A percentile compares a stretch with the other conserved stretches of the same genome.
phyloP scores from a whole-genome alignment of 2,888 invertebrate genomes.

The Autographa pulchrina region DNA sequence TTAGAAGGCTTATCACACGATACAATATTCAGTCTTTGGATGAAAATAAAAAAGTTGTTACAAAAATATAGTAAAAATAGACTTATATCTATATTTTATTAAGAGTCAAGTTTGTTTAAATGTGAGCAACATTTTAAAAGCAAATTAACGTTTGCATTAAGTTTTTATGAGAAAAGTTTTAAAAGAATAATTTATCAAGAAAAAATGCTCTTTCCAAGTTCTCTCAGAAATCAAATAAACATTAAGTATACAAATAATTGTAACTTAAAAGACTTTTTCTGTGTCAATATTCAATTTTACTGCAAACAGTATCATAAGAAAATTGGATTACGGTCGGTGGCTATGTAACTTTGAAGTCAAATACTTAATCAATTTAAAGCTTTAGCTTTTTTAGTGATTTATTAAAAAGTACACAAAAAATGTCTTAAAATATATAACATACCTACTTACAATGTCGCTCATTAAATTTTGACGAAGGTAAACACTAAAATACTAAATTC shows the following conservation, averaged over 20 bases:
- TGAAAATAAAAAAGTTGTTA: no score
- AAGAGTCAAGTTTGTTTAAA: not conserved
- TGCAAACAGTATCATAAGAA: not conserved
- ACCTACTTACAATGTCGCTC: not conserved
- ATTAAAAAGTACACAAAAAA: no score
- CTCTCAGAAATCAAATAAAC: not conserved
- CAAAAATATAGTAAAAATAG: not conserved
- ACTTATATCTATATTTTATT: not conserved
- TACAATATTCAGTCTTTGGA: no score
- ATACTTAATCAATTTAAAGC: not conserved
- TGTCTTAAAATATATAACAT: no score
- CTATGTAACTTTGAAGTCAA: not conserved
- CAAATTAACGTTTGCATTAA: not conserved
- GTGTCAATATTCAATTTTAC: slow-evolving; percentile 8
- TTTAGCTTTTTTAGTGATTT: no score
- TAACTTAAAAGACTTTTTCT: slow-evolving; percentile 27
- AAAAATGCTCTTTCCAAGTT: not conserved
- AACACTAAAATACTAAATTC: not conserved
- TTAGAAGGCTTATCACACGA: no score
- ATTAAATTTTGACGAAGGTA: not conserved
- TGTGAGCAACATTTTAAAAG: not conserved
- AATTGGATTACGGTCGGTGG: not conserved
- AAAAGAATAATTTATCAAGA: not conserved
- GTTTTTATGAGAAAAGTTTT: not conserved
- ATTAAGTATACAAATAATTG: slow-evolving; percentile 15